These are phyloP conservation scores for Lepidothrix coronata DNA, from an alignment of 2,113 vertebrate species.

Conservation along the genomic window DNA sequence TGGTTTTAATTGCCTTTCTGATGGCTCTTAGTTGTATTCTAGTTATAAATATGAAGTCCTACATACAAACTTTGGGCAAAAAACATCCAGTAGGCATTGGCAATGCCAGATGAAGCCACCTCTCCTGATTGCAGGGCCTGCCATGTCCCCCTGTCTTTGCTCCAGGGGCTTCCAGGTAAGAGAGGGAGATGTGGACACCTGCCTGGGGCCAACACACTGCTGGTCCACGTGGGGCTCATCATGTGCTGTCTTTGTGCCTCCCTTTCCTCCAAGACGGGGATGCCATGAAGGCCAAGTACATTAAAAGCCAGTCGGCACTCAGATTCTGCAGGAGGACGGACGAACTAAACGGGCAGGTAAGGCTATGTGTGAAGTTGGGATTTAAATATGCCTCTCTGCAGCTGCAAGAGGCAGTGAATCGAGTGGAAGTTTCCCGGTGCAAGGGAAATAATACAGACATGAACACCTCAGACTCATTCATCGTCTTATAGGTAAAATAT, in stretches of 20 bases:
- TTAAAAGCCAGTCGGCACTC: neutral
- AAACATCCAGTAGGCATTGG: neutral
- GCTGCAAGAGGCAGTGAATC: neutral
- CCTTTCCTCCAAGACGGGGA: neutral
- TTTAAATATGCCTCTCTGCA: neutral
- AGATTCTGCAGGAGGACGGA: neutral
- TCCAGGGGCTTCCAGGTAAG: neutral
- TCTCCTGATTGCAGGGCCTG: neutral
- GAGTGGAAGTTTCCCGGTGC: neutral
- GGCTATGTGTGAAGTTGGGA: fast-evolving
- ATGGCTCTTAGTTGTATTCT: neutral
- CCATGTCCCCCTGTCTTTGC: neutral
- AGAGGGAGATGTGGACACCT: neutral
- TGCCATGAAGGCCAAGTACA: fast-evolving
- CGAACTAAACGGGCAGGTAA: neutral
- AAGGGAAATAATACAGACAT: neutral
- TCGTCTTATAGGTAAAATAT: neutral
- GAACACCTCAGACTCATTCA: neutral
- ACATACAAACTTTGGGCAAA: neutral
- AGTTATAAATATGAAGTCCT: neutral
- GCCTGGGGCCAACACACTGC: neutral
- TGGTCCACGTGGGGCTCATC: neutral
- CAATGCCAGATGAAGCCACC: neutral
- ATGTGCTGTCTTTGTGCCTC: neutral
- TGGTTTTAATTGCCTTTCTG: neutral